phyloP scores from a whole-genome alignment of 2,113 vertebrate species.

The Pontoporia blainvillei region DNA sequence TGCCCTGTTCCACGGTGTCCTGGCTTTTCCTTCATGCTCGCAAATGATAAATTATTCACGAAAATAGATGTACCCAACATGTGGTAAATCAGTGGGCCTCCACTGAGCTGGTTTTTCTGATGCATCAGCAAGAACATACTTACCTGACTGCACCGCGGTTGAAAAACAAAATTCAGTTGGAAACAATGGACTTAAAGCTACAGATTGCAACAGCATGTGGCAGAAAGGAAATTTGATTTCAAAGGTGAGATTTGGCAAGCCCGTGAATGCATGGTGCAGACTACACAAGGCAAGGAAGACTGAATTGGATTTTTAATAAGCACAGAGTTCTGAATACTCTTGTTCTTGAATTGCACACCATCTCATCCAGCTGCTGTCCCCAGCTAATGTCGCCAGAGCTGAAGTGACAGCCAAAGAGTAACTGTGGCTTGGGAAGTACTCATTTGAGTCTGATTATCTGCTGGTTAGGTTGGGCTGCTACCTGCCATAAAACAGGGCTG shows the following conservation, averaged over 20 bases:
- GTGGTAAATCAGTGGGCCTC: background rate
- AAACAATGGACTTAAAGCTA: background rate
- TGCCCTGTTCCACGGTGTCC: background rate
- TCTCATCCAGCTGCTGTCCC: background rate
- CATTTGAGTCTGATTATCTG: background rate
- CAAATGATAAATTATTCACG: background rate
- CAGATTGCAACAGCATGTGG: background rate
- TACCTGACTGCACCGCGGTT: background rate
- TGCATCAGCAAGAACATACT: background rate
- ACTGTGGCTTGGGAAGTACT: background rate
- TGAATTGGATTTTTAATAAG: background rate
- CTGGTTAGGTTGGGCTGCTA: background rate
- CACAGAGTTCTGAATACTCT: background rate
- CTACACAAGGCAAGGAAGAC: background rate
- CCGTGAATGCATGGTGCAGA: background rate
- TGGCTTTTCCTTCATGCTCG: background rate
- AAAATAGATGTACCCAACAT: background rate
- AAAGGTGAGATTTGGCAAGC: background rate
- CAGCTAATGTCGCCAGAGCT: background rate
- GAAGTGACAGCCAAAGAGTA: background rate
- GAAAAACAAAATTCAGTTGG: conserved; percentile 5
- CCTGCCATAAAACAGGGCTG: background rate
- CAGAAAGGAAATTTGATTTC: conserved; percentile 9
- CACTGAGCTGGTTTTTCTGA: background rate
- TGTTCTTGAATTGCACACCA: background rate